phyloP scores from a whole-genome alignment of 2,888 invertebrate genomes.

The Cetonia aurata region DNA sequence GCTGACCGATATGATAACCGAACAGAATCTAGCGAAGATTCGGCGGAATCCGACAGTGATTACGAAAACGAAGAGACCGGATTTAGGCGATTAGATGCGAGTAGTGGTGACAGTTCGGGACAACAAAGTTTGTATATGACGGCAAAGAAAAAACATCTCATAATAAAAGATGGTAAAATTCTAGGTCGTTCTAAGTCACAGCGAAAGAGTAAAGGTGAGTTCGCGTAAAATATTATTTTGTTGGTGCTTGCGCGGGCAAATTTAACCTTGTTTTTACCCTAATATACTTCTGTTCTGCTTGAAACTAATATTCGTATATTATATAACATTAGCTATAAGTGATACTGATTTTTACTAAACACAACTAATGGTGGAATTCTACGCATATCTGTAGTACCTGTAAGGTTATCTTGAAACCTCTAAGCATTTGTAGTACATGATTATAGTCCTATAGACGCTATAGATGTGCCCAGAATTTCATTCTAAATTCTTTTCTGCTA shows the following conservation, averaged over 20 bases:
- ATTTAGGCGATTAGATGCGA: constrained; percentile 68
- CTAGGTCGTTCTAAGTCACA: constrained; percentile 81
- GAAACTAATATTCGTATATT: too few relatives aligned
- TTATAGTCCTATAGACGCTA: too few relatives aligned
- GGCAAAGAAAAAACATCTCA: constrained; percentile 83
- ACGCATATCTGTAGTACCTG: too few relatives aligned
- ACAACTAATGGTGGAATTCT: too few relatives aligned
- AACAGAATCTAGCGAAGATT: constrained; percentile 69
- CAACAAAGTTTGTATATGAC: constrained; percentile 79
- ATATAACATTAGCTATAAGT: too few relatives aligned
- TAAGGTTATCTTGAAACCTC: too few relatives aligned
- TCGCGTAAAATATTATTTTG: background rate
- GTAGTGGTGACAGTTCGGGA: constrained; percentile 62
- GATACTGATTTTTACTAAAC: too few relatives aligned
- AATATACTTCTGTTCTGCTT: too few relatives aligned
- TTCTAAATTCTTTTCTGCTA: too few relatives aligned
- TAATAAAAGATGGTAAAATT: constrained; percentile 76
- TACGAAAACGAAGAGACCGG: constrained; percentile 67
- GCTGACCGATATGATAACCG: constrained; percentile 66
- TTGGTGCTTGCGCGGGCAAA: background rate
- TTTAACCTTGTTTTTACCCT: background rate
- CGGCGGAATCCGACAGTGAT: constrained; percentile 57
- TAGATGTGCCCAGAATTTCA: too few relatives aligned
- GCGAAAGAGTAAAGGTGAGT: constrained; percentile 67
- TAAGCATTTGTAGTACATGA: too few relatives aligned